Base-by-base conservation (phyloP, 2,888 invertebrate species). In the Teleogryllus oceanicus region DNA sequence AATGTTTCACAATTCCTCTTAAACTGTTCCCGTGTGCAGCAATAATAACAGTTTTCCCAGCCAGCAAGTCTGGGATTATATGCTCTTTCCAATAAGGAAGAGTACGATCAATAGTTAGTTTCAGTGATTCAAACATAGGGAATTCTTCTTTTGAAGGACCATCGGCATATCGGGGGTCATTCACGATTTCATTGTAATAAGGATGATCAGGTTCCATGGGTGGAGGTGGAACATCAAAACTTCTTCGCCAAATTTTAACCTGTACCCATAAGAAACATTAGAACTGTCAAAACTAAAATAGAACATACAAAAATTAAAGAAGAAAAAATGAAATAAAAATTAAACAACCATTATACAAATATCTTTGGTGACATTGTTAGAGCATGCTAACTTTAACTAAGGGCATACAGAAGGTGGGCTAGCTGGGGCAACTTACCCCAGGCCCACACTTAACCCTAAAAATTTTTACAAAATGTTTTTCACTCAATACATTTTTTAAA, bases 11-110 rank as follows among this genome's bases (percentile, higher is more conserved):
- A 83, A 96, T 93, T 81, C 95, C 95, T 84, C 96, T 89, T 74
- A 95, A 90, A 85, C 95, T 94, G 87, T 96, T 96, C 77, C 96
- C 96, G 85, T 96, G 96, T 49, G 95, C 94, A 50, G 94, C 95
- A 85, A 96, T 93, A 78, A 96, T 90, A 79, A 96, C 92, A 50
- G 88, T 91, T 85, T 94, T 93, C 78, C 95, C 95, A 84, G 90
- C 93, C 85, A 94, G 94, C 83, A 62, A 90, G 89, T 96, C 90
- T 83, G 96, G 92, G 85, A 96, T 91, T 87, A 98, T 92, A 76
- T 92, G 90, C 85, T 94, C 88, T 86, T 96, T 94, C 94, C 96
- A 97, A 85, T 93, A 96, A 0, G 97, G 97, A 83, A 94, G 87
- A 3, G 95, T 94, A 78, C 96, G 90, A 82, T 92, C 92, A 86